These are phyloP conservation scores for Callithrix jacchus DNA, from an alignment of 2,113 vertebrate genomes.

Conservation along the genomic window DNA sequence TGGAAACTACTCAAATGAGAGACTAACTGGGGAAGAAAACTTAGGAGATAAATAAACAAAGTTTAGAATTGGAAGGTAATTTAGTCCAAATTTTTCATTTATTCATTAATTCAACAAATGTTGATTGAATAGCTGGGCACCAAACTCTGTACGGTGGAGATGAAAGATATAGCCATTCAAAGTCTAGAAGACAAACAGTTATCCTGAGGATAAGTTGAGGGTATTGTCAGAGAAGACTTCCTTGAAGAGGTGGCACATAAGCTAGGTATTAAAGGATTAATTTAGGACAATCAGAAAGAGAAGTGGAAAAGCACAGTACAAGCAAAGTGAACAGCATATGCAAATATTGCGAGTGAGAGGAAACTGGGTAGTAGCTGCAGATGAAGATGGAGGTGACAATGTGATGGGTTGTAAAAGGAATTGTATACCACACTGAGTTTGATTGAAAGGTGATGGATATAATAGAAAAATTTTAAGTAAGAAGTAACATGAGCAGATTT, in stretches of 20 bases:
- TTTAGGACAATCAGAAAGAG: neutral
- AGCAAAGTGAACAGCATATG: neutral
- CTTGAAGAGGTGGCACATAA: neutral
- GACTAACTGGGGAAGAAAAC: neutral
- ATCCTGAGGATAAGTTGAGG: neutral
- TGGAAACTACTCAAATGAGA: constrained; percentile 36
- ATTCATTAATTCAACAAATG: constrained; percentile 23
- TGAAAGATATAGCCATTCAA: neutral
- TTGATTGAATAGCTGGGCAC: neutral
- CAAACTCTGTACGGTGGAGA: neutral
- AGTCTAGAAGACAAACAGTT: neutral
- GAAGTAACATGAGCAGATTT: neutral
- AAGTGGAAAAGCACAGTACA: neutral
- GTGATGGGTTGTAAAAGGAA: neutral
- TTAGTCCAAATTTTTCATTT: constrained; percentile 8
- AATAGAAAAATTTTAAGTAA: constrained; percentile 21
- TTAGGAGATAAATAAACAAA: constrained; percentile 1
- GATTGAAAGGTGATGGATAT: neutral
- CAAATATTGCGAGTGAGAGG: neutral
- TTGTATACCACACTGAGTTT: neutral
- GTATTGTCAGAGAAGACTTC: neutral
- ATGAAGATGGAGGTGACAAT: neutral
- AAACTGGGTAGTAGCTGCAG: neutral
- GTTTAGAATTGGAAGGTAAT: constrained; percentile 31
- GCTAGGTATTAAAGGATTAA: neutral